Percentiles rank a stretch among this genome's conserved stretches.
Conservation (phyloP, 2,888 invertebrate species). For the Rosalia funebris region DNA sequence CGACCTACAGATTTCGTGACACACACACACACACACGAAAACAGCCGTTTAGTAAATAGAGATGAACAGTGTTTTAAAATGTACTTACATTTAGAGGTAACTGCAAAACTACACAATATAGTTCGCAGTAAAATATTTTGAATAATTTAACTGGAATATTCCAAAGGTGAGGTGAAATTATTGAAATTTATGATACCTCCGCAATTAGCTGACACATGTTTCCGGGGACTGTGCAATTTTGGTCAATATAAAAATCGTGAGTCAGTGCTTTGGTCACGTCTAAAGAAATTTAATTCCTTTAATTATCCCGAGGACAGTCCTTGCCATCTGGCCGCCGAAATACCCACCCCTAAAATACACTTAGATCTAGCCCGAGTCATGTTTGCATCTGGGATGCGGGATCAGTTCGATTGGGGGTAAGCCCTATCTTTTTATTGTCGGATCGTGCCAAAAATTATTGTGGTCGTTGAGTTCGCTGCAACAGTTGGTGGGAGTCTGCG, state of each 20-base stretch:
- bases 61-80: too few relatives aligned
- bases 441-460: slow-evolving; percentile 29
- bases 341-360: not conserved
- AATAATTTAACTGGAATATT: too few relatives aligned
- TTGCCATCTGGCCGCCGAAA: slow-evolving; percentile 15
- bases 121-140: too few relatives aligned
- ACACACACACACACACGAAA: too few relatives aligned
- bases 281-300: slow-evolving; percentile 18
- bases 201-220: slow-evolving; percentile 13
- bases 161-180: too few relatives aligned
- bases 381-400: too few relatives aligned
- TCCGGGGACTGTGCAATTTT: slow-evolving; percentile 7
- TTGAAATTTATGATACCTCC: slow-evolving; percentile 3
- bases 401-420: slow-evolving; percentile 23
- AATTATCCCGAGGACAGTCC: slow-evolving; percentile 14
- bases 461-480: slow-evolving; percentile 2
- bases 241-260: slow-evolving; percentile 4
- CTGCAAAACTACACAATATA: too few relatives aligned
- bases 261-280: not conserved
- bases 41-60: too few relatives aligned
- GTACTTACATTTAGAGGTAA: too few relatives aligned
- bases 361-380: too few relatives aligned
- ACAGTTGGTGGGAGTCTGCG: slow-evolving; percentile 12
- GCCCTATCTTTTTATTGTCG: slow-evolving; percentile 26
- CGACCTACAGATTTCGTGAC: too few relatives aligned